Evolutionary conservation across 1,140 invertebrate species (phyloP), one percentile per base, ranked within the genome.

Genomic region (Zeugodacus cucurbitae): DNA sequence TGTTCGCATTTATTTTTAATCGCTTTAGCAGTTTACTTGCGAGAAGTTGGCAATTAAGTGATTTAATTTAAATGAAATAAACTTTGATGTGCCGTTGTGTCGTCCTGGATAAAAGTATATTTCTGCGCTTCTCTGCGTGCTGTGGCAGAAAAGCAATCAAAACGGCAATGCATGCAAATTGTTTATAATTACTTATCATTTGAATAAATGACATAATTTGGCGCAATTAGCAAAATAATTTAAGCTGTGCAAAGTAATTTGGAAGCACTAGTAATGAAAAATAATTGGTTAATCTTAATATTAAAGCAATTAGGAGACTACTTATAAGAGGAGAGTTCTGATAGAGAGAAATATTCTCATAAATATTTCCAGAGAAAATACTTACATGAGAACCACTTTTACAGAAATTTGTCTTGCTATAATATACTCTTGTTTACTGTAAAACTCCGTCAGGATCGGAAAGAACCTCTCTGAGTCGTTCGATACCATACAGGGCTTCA

Each of bases 1-100:
- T 82, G 74, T 48, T 82, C 41, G 44, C 74, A 82, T 82, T 82
- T 82, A 82, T 82, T 82, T 82, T 82, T 82, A 82, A 82, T 82
- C 74, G 44, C 74, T 82, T 82, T 48, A 82, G 74, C 74, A 82
- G 37, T 44, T 82, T 82, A 48, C 74, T 48, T 82, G 74, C 74
- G 37, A 82, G 74, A 82, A 48, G 41, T 82, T 82, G 74, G 37
- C 74, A 82, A 82, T 82, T 82, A 82, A 82, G 74, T 82, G 74
- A 48, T 82, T 82, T 82, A 82, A 82, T 82, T 82, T 82, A 48
- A 82, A 82, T 82, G 41, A 82, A 82, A 82, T 82, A 48, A 82
- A 82, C 74, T 74, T 26, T 44, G 74, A n/a, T 82, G 20, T 22
- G 37, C 74, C 11, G 17, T 22, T 74, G 70, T 8, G 70, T 8